Conservation (phyloP, 2,797 vertebrate genomes). For the Orestias chungarensis region DNA sequence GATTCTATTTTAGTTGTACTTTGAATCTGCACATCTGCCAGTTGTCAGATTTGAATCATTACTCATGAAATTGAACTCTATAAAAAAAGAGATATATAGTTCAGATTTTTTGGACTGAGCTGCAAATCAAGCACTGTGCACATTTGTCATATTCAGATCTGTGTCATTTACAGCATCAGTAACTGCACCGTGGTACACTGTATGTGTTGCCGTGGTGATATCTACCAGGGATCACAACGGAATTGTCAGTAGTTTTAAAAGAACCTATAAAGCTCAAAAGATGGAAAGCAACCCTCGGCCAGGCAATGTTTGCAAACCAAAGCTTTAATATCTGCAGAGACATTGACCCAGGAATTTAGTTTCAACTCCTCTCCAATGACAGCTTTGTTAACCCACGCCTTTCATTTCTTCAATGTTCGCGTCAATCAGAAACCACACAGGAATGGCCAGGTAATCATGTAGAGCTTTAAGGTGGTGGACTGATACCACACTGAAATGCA, state of each 20-base stretch:
- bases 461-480: slow-evolving; percentile 26
- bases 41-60: background rate
- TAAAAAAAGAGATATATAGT: background rate
- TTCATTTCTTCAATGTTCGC: slow-evolving; percentile 39
- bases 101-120: background rate
- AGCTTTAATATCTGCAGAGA: slow-evolving; percentile 10
- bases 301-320: slow-evolving; percentile 39
- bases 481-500: slow-evolving; percentile 49
- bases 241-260: slow-evolving; percentile 1
- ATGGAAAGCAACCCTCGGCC: slow-evolving; percentile 7
- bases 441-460: slow-evolving; percentile 46
- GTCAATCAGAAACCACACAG: slow-evolving; percentile 63
- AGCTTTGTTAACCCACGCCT: slow-evolving; percentile 20
- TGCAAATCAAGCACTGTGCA: slow-evolving; percentile 1
- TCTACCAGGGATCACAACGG: slow-evolving; percentile 14
- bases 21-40: background rate
- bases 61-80: background rate
- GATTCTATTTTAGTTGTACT: background rate
- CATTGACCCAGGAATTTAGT: slow-evolving; percentile 16
- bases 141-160: slow-evolving; percentile 8
- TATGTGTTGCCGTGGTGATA: slow-evolving; percentile 24
- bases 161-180: slow-evolving; percentile 20
- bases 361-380: slow-evolving; percentile 33
- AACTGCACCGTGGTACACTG: slow-evolving; percentile 7
- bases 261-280: slow-evolving; percentile 9